A percentile compares a stretch with the other conserved stretches of the same genome.
These are phyloP conservation scores for Oscheius sp. DNA, from an alignment of 2,888 invertebrate species.

Conservation along the genomic window DNA sequence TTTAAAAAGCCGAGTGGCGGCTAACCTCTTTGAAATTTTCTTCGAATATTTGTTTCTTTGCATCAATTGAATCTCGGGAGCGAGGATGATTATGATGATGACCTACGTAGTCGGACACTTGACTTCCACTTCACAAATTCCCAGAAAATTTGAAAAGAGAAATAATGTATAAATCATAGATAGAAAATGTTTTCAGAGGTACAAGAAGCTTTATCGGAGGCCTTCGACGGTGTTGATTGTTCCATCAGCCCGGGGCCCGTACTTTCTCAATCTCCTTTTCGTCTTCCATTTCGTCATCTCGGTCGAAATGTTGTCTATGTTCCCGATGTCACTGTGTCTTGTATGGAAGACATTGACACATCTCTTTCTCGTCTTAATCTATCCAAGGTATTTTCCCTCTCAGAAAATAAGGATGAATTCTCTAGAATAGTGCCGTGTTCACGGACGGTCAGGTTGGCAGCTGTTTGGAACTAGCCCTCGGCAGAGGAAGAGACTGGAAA, in stretches of 20 bases:
- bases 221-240: constrained; percentile 59
- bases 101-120: neutral
- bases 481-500: constrained; percentile 53
- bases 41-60: neutral
- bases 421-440: constrained; percentile 51
- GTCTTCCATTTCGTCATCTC: constrained; percentile 48
- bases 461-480: constrained; percentile 52
- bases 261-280: constrained; percentile 52
- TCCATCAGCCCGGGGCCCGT: constrained; percentile 60
- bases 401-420: neutral
- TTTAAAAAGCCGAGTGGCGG: neutral
- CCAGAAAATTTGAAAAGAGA: no score
- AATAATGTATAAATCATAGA: neutral
- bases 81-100: neutral
- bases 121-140: no score
- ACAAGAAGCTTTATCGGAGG: constrained; percentile 52
- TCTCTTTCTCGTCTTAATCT: neutral
- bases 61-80: no score
- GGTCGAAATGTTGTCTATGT: constrained; percentile 55
- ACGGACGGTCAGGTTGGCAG: constrained; percentile 51
- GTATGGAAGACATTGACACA: constrained; percentile 47
- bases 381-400: neutral
- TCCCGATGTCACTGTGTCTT: constrained; percentile 42
- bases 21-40: neutral
- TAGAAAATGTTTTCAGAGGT: constrained; percentile 43